Evolutionary conservation across 2,888 invertebrate genomes (phyloP).

Genomic region (Rotaria sp.): DNA sequence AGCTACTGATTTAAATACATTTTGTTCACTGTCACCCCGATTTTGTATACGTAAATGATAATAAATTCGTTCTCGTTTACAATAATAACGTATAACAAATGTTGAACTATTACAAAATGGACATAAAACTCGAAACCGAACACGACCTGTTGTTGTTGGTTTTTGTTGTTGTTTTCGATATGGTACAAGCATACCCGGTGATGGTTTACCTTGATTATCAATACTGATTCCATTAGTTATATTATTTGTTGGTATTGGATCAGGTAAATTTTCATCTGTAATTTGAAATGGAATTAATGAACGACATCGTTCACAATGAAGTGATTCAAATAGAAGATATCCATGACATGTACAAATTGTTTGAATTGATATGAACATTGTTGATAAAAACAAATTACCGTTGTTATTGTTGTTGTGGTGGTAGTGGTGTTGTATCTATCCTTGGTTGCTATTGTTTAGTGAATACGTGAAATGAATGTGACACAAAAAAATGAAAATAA

Average conservation of each 20-base stretch:
- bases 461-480: neutral
- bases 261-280: neutral
- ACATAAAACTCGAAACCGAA: neutral
- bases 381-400: neutral
- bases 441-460: neutral
- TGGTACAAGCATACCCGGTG: neutral
- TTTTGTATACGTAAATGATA: constrained; percentile 28
- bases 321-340: constrained; percentile 9
- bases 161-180: neutral
- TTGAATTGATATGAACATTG: constrained; percentile 20
- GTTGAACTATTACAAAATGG: constrained; percentile 25
- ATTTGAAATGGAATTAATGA: constrained; percentile 12
- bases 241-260: neutral
- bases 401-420: neutral
- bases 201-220: neutral
- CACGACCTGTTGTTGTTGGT: neutral
- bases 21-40: neutral
- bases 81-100: constrained; percentile 14
- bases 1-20: neutral
- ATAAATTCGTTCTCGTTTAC: constrained; percentile 25
- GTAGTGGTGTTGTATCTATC: neutral
- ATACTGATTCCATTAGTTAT: neutral
- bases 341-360: neutral
- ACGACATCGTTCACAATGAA: constrained; percentile 26
- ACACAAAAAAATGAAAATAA: neutral